Evolutionary conservation across 2,888 invertebrate species (phyloP), one percentile per base, ranked within the genome.

Genomic region (Drosophila longiperda): DNA sequence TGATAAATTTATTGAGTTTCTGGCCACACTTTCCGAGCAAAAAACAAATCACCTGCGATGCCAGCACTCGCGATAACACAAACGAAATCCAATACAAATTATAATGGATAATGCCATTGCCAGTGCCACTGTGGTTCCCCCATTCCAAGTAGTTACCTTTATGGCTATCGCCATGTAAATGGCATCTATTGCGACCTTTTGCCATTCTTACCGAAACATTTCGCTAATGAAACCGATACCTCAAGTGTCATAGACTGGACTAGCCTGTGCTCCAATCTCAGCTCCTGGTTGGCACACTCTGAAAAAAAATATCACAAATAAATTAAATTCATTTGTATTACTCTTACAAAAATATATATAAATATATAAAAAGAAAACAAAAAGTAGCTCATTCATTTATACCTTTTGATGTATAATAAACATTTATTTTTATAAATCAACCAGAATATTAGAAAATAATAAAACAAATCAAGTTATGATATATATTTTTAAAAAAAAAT

Each of bases 141-240:
- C 33, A 20, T 55, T 55, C 29, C 58, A 57, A 40, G 50, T 59
- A 45, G 42, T 57, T 53, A 53, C 50, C 61, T 70, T 62, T 75
- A 75, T 80, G 86, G 78, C 79, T 26, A 68, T 64, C 75, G 77
- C 49, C 85, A 78, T 73, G 80, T 83, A 87, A 87, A 87, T 90
- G 89, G 90, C 90, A 80, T 82, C 87, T 82, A 87, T 89, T 87
- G 87, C 87, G 89, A 90, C 87, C 87, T 87, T 86, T 87, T 87
- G 89, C 62, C 86, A 88, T 81, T 85, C 83, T 85, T 89, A 85
- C 78, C 83, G 86, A 70, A 89, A 86, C 86, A 90, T 88, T 86
- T 89, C 87, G 83, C 86, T 87, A 87, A 87, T 87, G 90, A 89
- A 87, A 87, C 78, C 87, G 87, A 87, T 87, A 87, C 87, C 77